These are phyloP conservation scores for Agonopterix subpropinquella DNA, from an alignment of 2,888 invertebrate species.

Conservation along the genomic window DNA sequence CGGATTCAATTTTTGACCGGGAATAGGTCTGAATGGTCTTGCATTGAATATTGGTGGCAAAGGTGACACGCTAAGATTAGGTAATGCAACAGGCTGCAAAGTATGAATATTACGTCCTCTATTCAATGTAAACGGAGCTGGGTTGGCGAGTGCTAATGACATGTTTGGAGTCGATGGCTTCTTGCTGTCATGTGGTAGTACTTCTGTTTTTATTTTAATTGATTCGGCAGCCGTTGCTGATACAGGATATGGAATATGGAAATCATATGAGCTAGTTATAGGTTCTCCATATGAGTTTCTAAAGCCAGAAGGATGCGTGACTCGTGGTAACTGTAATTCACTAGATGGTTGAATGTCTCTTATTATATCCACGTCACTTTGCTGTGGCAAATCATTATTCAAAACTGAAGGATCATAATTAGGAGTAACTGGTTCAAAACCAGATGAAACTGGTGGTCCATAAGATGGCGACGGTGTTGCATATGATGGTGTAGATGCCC, in stretches of 20 bases:
- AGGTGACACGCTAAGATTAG: conserved; percentile 78
- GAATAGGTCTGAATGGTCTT: conserved; percentile 66
- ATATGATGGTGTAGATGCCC: conserved; percentile 27
- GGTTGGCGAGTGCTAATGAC: conserved; percentile 56
- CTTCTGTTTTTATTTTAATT: conserved; percentile 54
- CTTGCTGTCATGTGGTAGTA: conserved; percentile 36
- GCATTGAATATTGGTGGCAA: conserved; percentile 79
- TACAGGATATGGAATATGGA: conserved; percentile 49
- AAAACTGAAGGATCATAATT: conserved; percentile 32
- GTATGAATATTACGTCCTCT: conserved; percentile 68
- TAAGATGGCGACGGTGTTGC: conserved; percentile 28
- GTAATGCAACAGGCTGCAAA: conserved; percentile 77
- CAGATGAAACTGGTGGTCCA: conserved; percentile 30
- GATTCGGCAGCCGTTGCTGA: conserved; percentile 62
- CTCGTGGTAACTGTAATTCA: conserved; percentile 52
- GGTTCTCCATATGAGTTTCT: conserved; percentile 66
- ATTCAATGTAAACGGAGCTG: conserved; percentile 60
- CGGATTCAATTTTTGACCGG: conserved; percentile 30
- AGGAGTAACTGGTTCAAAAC: conserved; percentile 31
- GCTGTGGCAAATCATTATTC: conserved; percentile 40
- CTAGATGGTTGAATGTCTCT: conserved; percentile 30
- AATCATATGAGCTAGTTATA: conserved; percentile 42
- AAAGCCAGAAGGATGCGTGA: conserved; percentile 48
- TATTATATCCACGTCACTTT: conserved; percentile 37
- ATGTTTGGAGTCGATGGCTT: conserved; percentile 35